Evolutionary conservation across 2,888 invertebrate genomes (phyloP), one percentile per base, ranked within the genome.

Genomic region (Calameuta idolon): DNA sequence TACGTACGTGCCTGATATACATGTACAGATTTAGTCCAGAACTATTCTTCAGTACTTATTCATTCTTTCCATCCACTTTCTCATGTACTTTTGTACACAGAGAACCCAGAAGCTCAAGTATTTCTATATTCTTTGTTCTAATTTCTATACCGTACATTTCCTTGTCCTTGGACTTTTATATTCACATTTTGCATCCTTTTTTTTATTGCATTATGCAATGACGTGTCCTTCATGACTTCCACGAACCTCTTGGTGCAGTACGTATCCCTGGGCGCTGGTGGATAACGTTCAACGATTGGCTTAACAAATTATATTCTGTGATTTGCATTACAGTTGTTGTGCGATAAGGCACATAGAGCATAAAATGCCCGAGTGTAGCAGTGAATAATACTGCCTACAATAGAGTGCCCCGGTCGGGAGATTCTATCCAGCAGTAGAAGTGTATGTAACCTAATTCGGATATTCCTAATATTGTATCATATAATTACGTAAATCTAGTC

Each of bases 391-490:
- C 89, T 89, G 90, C 81, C 88, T 88, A 88, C 89, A 86, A 88
- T 90, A 89, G 87, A 86, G 89, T 89, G 88, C 85, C 87, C 88
- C 87, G 87, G 86, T 90, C 87, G 89, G 87, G 89, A 91, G 90
- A 90, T 90, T 89, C 89, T 90, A 90, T 89, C 90, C 91, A 90
- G 89, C 90, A 89, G 87, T 90, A 89, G 89, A 89, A 87, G 91
- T 91, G 91, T 91, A 91, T 91, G 90, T 91, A 91, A 90, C 86
- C 84, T 88, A 90, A 89, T 90, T 90, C 91, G 91, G 91, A 88
- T 91, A 90, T 91, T 90, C 87, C 87, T 90, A 87, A 88, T 89
- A 89, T 86, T 87, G 86, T 88, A 89, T 86, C 85, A 86, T 88
- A 77, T 81, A 75, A 75, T 73, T 69, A 40, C n/a, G 69, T 85